Evolutionary conservation across 1,140 invertebrate species (phyloP).

Genomic region (Euschistus heros): DNA sequence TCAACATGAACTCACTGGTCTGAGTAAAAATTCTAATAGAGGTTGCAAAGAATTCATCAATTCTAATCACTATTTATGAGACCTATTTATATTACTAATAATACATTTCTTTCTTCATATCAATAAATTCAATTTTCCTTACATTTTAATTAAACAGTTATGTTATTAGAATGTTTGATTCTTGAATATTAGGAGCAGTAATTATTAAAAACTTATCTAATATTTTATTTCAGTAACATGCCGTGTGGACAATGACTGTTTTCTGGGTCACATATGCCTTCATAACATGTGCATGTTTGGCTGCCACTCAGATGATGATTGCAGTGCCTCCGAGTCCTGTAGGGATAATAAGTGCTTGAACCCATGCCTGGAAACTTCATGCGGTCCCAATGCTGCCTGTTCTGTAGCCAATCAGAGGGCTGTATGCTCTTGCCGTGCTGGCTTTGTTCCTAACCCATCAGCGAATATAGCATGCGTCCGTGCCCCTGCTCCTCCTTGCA

Average conservation of each 20-base stretch:
- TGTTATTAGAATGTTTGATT: too few species aligned
- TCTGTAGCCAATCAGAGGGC: constrained; percentile 70
- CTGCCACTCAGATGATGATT: constrained; percentile 77
- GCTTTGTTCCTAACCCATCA: constrained; percentile 73
- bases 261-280: constrained; percentile 78
- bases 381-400: constrained; percentile 72
- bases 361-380: constrained; percentile 54
- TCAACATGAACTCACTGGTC: too few species aligned
- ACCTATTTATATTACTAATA: too few species aligned
- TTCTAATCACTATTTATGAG: too few species aligned
- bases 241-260: constrained; percentile 80
- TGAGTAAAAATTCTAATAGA: too few species aligned
- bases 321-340: constrained; percentile 68
- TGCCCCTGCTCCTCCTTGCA: constrained; percentile 55
- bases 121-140: too few species aligned
- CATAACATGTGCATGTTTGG: constrained; percentile 75
- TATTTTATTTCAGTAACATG: constrained; percentile 58
- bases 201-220: constrained; percentile 16
- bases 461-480: constrained; percentile 71
- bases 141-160: too few species aligned
- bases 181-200: too few species aligned
- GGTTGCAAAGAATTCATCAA: too few species aligned
- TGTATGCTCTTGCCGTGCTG: constrained; percentile 61
- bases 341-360: constrained; percentile 65
- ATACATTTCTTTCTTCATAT: too few species aligned